Base-by-base conservation (phyloP, 2,797 vertebrate species). In the Rousettus madagascariensis region DNA sequence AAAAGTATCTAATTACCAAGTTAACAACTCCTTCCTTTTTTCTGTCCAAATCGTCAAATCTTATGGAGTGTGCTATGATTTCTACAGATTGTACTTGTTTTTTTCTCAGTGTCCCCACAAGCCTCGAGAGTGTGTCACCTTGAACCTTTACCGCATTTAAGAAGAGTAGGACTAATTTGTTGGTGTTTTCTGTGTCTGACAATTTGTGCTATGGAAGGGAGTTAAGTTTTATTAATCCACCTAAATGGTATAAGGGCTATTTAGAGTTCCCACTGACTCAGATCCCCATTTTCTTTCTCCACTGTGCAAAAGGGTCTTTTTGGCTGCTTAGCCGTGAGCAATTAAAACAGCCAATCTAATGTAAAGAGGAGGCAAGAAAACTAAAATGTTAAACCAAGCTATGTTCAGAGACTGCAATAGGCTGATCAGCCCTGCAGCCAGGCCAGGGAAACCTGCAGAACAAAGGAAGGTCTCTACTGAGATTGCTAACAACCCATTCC, bases 11-110 rank as follows among this genome's bases (percentile, higher is more conserved):
- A 5, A 36, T 94, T 90, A 78, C 49, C 49, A 66, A 61, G 85
- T 93, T 96, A 66, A 68, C 95, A 97, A 53, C 24, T 85, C 82
- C 66, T 94, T 86, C 30, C 51, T 95, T 17, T 95, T 94, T 92
- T 86, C 92, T 8, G 0, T 43, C 85, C 57, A 92, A 78, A 65
- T 65, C 68, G 1, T 84, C 71, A 92, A 71, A 68, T 61, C 74
- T 89, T 90, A 46, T 24, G n/a, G 51, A 87, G 7, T 61, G 2
- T 46, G 88, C 83, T 80, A 92, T 74, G 74, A 92, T 91, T 95
- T 90, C 82, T 95, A 33, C 78, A 92, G 95, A 93, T n/a, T 86
- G 13, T 5, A 24, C 12, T 19, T 79, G 41, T 4, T 93, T 94
- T 88, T 74, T 89, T 66, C 53, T 80, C 15, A 1, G 33, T 88